These are phyloP conservation scores for Himalopsyche kuldschensis DNA, from an alignment of 2,888 invertebrate species.

Conservation along the genomic window DNA sequence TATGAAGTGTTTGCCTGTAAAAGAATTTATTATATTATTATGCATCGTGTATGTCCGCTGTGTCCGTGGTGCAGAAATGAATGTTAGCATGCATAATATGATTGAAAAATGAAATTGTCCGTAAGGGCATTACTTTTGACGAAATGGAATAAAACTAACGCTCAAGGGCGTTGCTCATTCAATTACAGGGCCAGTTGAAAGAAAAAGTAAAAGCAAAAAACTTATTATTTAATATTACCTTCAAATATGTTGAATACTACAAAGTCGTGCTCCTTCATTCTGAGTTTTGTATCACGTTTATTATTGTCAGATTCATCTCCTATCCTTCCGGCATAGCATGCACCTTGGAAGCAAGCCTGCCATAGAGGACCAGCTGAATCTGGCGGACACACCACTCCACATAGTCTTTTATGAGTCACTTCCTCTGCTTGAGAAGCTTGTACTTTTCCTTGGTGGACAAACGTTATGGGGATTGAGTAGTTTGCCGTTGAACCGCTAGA, in stretches of 20 bases:
- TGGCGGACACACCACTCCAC: constrained; percentile 39
- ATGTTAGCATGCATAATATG: too few relatives aligned
- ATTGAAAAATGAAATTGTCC: too few relatives aligned
- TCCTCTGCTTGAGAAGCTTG: constrained; percentile 45
- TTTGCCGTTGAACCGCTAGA: constrained; percentile 37
- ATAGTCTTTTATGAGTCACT: constrained; percentile 43
- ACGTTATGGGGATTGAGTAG: constrained; percentile 45
- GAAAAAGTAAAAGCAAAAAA: too few relatives aligned
- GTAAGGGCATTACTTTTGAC: too few relatives aligned
- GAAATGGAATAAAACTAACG: too few relatives aligned
- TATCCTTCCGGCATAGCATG: constrained; percentile 45
- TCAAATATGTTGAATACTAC: constrained; percentile 44
- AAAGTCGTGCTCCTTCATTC: constrained; percentile 47
- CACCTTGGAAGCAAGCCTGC: constrained; percentile 46
- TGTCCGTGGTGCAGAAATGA: too few relatives aligned
- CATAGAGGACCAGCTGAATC: constrained; percentile 41
- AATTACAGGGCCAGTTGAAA: too few relatives aligned
- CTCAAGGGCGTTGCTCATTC: not conserved
- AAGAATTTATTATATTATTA: too few relatives aligned
- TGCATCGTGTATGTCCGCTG: too few relatives aligned
- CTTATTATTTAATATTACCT: constrained; percentile 42
- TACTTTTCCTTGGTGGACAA: constrained; percentile 43
- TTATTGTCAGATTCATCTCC: constrained; percentile 44
- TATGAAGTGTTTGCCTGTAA: constrained; percentile 41
- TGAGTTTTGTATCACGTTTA: constrained; percentile 34